These are phyloP conservation scores for Toxonevra muliebris DNA, from an alignment of 2,888 invertebrate genomes.

Conservation along the genomic window DNA sequence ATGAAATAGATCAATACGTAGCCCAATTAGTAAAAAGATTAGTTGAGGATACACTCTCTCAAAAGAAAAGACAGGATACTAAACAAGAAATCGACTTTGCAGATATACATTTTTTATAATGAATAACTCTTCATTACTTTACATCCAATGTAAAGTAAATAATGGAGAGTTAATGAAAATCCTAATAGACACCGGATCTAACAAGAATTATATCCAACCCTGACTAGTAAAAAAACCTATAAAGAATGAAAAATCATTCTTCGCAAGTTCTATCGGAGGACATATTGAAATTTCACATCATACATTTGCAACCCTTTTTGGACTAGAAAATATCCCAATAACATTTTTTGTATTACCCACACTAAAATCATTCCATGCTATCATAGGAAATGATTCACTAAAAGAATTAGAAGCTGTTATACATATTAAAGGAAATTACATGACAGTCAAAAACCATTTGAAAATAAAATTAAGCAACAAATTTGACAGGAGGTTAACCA, in stretches of 20 bases:
- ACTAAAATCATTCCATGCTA: slow-evolving; percentile 1
- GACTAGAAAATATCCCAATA: not conserved
- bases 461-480: not conserved
- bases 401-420: not conserved
- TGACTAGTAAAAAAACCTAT: not conserved
- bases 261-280: not conserved
- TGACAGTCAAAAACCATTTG: not conserved
- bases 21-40: too few species aligned
- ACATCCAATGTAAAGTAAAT: not conserved
- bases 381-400: not conserved
- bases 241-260: not conserved
- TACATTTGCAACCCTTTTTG: not conserved
- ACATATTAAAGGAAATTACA: not conserved
- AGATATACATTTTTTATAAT: not conserved
- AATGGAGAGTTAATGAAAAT: not conserved
- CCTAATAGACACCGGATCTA: not conserved
- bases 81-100: too few species aligned
- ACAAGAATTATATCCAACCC: not conserved
- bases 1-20: too few species aligned
- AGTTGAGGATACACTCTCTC: too few species aligned
- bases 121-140: not conserved
- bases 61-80: too few species aligned
- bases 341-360: not conserved
- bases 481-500: not conserved
- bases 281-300: not conserved